phyloP scores from a whole-genome alignment of 2,888 invertebrate species.

The Drosophila affinis region DNA sequence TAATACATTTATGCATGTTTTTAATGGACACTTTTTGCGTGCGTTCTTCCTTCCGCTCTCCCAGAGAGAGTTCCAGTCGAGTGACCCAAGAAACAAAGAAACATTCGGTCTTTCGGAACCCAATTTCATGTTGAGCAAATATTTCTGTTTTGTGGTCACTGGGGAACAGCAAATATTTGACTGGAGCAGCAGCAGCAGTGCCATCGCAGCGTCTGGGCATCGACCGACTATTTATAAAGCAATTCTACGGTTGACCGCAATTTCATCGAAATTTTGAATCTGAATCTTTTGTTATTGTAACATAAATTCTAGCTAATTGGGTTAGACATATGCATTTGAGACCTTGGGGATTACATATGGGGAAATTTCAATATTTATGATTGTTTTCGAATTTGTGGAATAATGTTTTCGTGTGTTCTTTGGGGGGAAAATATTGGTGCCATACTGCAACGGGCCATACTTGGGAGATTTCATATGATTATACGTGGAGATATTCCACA shows the following conservation, averaged over 20 bases:
- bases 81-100: conserved; percentile 47
- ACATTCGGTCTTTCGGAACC: not conserved
- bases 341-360: conserved; percentile 32
- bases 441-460: not conserved
- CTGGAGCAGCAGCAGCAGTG: conserved; percentile 39
- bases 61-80: conserved; percentile 60
- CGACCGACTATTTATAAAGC: conserved; percentile 63
- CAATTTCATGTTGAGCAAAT: conserved; percentile 39
- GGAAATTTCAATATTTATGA: not conserved
- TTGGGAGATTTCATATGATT: not conserved
- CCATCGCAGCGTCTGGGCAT: not conserved
- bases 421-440: not conserved
- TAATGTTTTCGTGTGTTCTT: not conserved
- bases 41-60: conserved; percentile 54
- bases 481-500: not conserved
- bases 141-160: conserved; percentile 31
- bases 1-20: conserved; percentile 59
- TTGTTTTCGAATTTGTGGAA: not conserved
- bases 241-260: conserved; percentile 71
- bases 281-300: conserved; percentile 19
- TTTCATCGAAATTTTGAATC: conserved; percentile 37
- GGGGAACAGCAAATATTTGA: conserved; percentile 53
- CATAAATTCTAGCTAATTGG: conserved; percentile 56
- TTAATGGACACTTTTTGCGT: conserved; percentile 74
- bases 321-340: conserved; percentile 17